These are phyloP conservation scores for Gymnothorax reevesii DNA, from an alignment of 2,797 vertebrate genomes.

Conservation along the genomic window DNA sequence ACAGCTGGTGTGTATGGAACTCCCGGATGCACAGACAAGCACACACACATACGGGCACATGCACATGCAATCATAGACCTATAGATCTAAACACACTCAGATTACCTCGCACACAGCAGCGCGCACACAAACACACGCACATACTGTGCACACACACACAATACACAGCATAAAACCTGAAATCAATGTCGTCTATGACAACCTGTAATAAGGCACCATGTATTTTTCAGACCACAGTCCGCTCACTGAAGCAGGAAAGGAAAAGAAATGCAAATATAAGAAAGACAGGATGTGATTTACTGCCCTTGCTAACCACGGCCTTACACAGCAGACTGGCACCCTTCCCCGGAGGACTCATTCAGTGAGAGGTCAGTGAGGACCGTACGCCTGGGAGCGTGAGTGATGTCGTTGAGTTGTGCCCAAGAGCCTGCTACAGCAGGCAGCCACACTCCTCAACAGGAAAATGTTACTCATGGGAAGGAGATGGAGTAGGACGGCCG, in stretches of 20 bases:
- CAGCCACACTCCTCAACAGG: not conserved
- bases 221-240: constrained; percentile 27
- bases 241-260: constrained; percentile 8
- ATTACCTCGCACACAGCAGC: not conserved
- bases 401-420: not conserved
- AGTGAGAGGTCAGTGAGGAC: not conserved
- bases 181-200: constrained; percentile 24
- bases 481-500: constrained; percentile 8
- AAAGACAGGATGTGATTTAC: constrained; percentile 31
- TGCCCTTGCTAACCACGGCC: constrained; percentile 44
- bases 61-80: not conserved
- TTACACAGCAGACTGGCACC: constrained; percentile 5
- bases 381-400: not conserved
- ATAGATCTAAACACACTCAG: not conserved
- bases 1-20: not conserved
- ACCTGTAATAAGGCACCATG: constrained; percentile 45
- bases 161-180: not conserved
- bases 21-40: not conserved
- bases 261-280: constrained; percentile 25
- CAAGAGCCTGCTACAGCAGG: not conserved
- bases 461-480: not conserved
- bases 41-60: constrained; percentile 10
- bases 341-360: too few species aligned
- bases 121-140: not conserved
- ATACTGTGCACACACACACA: too few species aligned